These are phyloP conservation scores for Sitophilus oryzae DNA, from an alignment of 1,140 invertebrate species.

Conservation along the genomic window DNA sequence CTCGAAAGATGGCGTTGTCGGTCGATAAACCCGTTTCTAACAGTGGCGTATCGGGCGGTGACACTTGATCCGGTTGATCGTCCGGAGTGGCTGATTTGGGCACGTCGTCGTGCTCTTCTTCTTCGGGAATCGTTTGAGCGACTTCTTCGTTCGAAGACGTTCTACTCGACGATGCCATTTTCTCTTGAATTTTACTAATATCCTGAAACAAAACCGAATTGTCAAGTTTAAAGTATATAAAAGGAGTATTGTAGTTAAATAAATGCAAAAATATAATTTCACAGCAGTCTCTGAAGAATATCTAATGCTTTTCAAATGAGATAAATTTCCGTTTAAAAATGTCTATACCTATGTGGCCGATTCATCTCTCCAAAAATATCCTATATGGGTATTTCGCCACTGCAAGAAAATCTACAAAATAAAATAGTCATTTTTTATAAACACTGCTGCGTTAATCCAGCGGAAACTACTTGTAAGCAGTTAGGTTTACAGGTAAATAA, in stretches of 20 bases:
- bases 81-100: conserved; percentile 16
- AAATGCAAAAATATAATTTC: too few species aligned
- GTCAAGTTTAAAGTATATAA: neutral
- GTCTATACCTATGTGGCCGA: too few species aligned
- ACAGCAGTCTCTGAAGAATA: too few species aligned
- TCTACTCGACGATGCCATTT: conserved; percentile 20
- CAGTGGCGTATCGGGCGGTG: conserved; percentile 18
- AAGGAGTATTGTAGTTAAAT: neutral
- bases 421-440: too few species aligned
- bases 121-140: conserved; percentile 38
- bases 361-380: too few species aligned
- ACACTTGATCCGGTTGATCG: conserved; percentile 8
- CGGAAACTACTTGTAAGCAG: too few species aligned
- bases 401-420: too few species aligned
- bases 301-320: too few species aligned
- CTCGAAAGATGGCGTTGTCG: conserved; percentile 36
- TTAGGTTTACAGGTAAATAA: too few species aligned
- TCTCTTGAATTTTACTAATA: conserved; percentile 25
- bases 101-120: conserved; percentile 35
- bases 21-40: conserved; percentile 32
- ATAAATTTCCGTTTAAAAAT: too few species aligned
- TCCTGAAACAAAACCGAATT: conserved; percentile 21
- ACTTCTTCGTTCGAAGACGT: conserved; percentile 36
- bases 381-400: too few species aligned
- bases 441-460: too few species aligned